Evolutionary conservation across 37 sponge, comb jelly and placozoan genomes (phyloP), one percentile per base, ranked within the genome.

Genomic region (Ephydatia muelleri): DNA sequence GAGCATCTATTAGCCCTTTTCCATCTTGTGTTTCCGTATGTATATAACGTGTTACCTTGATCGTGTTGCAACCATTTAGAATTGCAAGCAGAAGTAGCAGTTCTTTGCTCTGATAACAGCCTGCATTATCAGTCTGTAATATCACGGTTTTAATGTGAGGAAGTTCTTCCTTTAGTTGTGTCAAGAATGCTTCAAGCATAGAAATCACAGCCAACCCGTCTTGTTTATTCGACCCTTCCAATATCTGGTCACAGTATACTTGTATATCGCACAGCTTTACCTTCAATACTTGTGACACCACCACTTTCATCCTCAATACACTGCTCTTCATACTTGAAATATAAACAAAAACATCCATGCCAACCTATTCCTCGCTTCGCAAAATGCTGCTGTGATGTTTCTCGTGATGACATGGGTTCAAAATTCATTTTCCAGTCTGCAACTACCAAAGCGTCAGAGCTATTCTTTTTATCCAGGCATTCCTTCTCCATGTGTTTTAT

Each of bases 1-100:
- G 57, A 57, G 57, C 57, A 57, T 57, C 57, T 57, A 57, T 57
- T 57, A 57, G 57, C 57, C 57, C 57, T 57, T 57, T 57, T 57
- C 57, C 57, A 57, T 57, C 57, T 21, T 57, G 57, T 57, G 16
- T 57, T 5, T 57, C 57, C 57, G 57, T 57, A 57, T 57, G 57
- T 57, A 57, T 57, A 57, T 57, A 57, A 57, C 57, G 57, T 57
- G 57, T 57, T 57, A 13, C 57, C 19, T 16, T 57, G 57, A 57
- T 57, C 57, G 9, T 57, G 57, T 57, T 57, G 19, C 57, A 13
- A 57, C 57, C 57, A 57, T 57, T 57, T 57, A 57, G 57, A 57
- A 57, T 57, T 57, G 57, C 57, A 57, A 57, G 57, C 57, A 57
- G 57, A 21, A 57, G 57, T 4, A 57, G 57, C 16, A 57, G 57